Base-by-base conservation (phyloP, 2,888 invertebrate genomes). In the Ophioninae sp. region DNA sequence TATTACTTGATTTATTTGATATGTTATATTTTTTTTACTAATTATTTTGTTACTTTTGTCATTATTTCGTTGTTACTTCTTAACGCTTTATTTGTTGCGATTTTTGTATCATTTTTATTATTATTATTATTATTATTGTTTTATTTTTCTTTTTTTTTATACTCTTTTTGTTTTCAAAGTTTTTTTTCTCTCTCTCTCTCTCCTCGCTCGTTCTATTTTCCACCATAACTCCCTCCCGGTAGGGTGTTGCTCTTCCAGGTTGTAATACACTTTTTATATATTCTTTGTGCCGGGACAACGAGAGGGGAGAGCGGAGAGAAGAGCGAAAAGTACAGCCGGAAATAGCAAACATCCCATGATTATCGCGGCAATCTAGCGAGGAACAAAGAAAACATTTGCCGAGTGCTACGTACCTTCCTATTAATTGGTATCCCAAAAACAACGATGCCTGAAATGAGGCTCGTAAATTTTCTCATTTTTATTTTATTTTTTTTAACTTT, bases 341-440 rank as follows among this genome's bases (percentile, higher is more conserved):
- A 56, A 69, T 64, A 37, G 74, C 61, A 64, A 64, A 56, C 56
- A 74, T 74, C 64, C 64, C 74, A 74, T 74, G 37, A 23, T 65
- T 20, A 39, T 56, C 64, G 10, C 20, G 56, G 17, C 20, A 56
- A 37, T 50, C n/a, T 50, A 50, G n/a, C 6, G n/a, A 8, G n/a
- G 17, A 23, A 74, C 50, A 50, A 21, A 10, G n/a, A 20, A 50
- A 64, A 57, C 57, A 75, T 65, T 37, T 65, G 50, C 56, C 8
- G 56, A 17, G 20, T 56, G 20, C 50, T 64, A 56, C 20, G 30
- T 64, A 64, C 62, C 2, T n/a, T 44, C 44, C 6, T 39, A 50
- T 44, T 44, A 20, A 10, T 50, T n/a, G 30, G 7, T 2, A 61
- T 37, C 44, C 10, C n/a, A 50, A 50, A 50, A 50, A 50, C 50